A percentile compares a stretch with the other conserved stretches of the same genome.
Evolutionary conservation across 2,113 vertebrate genomes (phyloP).

Genomic region (Psittacula cyanocephala): DNA sequence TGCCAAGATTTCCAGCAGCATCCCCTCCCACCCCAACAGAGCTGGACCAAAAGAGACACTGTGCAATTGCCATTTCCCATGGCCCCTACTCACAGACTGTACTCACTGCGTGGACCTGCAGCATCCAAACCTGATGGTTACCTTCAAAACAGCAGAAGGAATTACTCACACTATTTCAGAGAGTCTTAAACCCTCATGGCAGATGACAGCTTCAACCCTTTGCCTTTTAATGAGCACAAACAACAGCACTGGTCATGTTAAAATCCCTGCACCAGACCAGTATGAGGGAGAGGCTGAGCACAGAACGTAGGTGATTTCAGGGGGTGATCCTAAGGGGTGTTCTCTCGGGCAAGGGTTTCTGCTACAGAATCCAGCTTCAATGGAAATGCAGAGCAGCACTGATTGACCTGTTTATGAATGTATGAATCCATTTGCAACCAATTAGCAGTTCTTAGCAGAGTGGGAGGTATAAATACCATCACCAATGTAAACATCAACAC

Average conservation of each 20-base stretch:
- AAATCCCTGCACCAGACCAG: background rate
- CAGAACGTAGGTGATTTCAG: background rate
- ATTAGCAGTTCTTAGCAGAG: conserved; percentile 9
- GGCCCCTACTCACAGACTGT: background rate
- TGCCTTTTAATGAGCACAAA: background rate
- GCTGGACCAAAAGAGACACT: background rate
- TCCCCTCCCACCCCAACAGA: background rate
- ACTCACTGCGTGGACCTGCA: background rate
- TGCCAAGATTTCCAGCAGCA: background rate
- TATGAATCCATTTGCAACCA: conserved; percentile 22
- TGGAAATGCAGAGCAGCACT: background rate
- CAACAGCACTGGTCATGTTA: accelerated
- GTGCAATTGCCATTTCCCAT: background rate
- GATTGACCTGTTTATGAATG: background rate
- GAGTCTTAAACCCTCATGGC: background rate
- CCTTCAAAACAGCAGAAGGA: background rate
- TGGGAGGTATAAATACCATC: background rate
- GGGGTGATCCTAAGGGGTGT: background rate
- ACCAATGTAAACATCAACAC: background rate
- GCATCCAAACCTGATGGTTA: background rate
- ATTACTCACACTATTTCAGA: background rate
- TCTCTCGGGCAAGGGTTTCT: background rate
- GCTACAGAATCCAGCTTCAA: background rate
- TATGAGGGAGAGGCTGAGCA: background rate
- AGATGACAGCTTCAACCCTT: background rate